These are phyloP conservation scores for Arrhamphus sclerolepis DNA, from an alignment of 2,797 vertebrate species.

Conservation along the genomic window DNA sequence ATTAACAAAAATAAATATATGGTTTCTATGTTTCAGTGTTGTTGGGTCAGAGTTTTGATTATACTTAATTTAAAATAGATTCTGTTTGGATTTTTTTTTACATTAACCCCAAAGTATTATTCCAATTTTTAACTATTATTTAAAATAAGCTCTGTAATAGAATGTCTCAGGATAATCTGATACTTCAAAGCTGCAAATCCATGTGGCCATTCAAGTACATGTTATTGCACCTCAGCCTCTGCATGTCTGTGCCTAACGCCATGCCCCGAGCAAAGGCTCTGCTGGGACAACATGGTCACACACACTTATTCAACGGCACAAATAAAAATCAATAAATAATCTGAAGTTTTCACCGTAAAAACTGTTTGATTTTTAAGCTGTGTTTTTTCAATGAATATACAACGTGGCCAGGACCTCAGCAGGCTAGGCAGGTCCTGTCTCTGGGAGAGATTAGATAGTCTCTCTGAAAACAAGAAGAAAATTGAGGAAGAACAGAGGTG, in stretches of 20 bases:
- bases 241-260: slow-evolving; percentile 62
- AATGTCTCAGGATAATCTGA: no score
- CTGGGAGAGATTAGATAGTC: slow-evolving; percentile 72
- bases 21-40: no score
- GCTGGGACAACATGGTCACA: slow-evolving; percentile 85
- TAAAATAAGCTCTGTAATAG: no score
- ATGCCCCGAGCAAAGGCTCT: slow-evolving; percentile 68
- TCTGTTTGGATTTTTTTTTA: no score
- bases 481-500: slow-evolving; percentile 54
- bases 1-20: no score
- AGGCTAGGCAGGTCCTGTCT: slow-evolving; percentile 84
- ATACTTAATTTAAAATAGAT: no score
- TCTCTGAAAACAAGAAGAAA: slow-evolving; percentile 55
- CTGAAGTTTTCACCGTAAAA: slow-evolving; percentile 96
- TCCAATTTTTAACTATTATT: no score
- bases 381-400: slow-evolving; percentile 98
- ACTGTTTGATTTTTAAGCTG: slow-evolving; percentile 78
- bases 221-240: slow-evolving; percentile 51
- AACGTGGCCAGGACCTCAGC: slow-evolving; percentile 91
- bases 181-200: background rate
- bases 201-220: slow-evolving; percentile 30
- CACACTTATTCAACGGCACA: slow-evolving; percentile 96
- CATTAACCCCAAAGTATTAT: no score
- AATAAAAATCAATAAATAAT: slow-evolving; percentile 99
- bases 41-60: no score